Conservation (phyloP, 2,888 invertebrate species). For the Eilema caniola region DNA sequence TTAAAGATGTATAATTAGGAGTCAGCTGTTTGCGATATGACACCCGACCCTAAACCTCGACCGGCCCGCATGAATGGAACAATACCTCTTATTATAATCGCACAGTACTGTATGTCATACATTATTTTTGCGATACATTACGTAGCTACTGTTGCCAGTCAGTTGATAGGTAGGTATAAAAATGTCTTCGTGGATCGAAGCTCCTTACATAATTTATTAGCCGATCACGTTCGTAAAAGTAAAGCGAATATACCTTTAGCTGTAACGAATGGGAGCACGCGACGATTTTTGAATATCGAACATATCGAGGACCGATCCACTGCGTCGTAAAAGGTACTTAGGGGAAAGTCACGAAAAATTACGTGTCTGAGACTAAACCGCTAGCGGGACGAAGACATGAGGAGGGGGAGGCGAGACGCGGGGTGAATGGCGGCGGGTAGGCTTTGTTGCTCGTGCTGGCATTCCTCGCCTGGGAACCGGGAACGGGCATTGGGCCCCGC, state of each 20-base stretch:
- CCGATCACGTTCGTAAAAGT: slow-evolving; percentile 48
- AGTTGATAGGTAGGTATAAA: neutral
- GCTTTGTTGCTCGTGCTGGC: slow-evolving; percentile 85
- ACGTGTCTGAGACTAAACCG: slow-evolving; percentile 73
- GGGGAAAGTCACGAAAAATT: slow-evolving; percentile 80
- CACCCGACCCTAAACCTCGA: slow-evolving; percentile 70
- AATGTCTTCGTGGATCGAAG: slow-evolving; percentile 22
- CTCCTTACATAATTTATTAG: slow-evolving; percentile 46
- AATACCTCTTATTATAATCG: slow-evolving; percentile 67
- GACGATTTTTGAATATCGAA: slow-evolving; percentile 69
- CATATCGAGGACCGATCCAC: slow-evolving; percentile 60
- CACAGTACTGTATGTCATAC: slow-evolving; percentile 45
- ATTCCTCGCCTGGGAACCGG: slow-evolving; percentile 87
- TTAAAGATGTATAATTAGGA: slow-evolving; percentile 46
- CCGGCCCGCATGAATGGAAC: slow-evolving; percentile 69
- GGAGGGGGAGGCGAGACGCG: slow-evolving; percentile 58
- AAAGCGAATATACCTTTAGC: slow-evolving; percentile 58
- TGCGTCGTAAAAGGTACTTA: slow-evolving; percentile 70
- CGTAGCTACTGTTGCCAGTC: slow-evolving; percentile 31
- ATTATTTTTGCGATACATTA: slow-evolving; percentile 46
- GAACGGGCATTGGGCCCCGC: slow-evolving; percentile 67
- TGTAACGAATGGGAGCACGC: slow-evolving; percentile 57
- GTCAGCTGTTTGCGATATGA: slow-evolving; percentile 71
- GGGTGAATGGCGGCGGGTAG: slow-evolving; percentile 84
- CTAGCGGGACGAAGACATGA: slow-evolving; percentile 56